Conservation (phyloP, 2,888 invertebrate genomes). For the Phortica okadai region DNA sequence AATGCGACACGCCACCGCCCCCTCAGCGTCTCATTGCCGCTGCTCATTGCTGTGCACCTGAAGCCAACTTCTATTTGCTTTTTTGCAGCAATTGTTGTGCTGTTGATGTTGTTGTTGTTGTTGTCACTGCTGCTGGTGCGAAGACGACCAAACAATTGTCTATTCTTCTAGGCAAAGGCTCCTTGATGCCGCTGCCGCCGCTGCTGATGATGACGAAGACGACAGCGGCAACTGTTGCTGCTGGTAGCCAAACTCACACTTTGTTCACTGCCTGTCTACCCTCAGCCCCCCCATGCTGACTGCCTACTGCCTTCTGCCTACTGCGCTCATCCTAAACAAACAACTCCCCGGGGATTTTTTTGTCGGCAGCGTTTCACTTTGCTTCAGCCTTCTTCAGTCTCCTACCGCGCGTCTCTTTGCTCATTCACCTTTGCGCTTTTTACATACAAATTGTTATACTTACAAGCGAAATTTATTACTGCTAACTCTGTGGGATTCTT, state of each 20-base stretch:
- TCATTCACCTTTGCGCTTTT: constrained; percentile 57
- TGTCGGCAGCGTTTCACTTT: constrained; percentile 39
- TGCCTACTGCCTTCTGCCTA: neutral
- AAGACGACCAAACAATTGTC: constrained; percentile 64
- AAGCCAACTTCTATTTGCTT: neutral
- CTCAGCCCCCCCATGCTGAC: neutral
- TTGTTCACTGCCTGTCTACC: constrained; percentile 47
- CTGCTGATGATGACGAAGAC: neutral
- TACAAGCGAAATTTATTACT: constrained; percentile 67
- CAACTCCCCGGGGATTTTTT: constrained; percentile 65
- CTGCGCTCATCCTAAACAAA: constrained; percentile 45
- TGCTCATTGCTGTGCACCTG: constrained; percentile 10
- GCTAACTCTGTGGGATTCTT: constrained; percentile 52
- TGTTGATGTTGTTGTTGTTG: neutral
- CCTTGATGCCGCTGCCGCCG: neutral
- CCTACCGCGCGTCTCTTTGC: constrained; percentile 38
- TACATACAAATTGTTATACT: constrained; percentile 75
- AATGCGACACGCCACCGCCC: constrained; percentile 32
- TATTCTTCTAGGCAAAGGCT: constrained; percentile 59
- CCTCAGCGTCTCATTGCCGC: neutral
- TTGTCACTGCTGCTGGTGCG: constrained; percentile 20
- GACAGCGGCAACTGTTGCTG: neutral
- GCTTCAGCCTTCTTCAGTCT: constrained; percentile 8
- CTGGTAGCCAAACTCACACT: constrained; percentile 34
- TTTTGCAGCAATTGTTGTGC: neutral